A percentile compares a stretch with the other conserved stretches of the same genome.
Evolutionary conservation across 2,113 vertebrate species (phyloP).

Genomic region (Gopherus flavomarginatus): DNA sequence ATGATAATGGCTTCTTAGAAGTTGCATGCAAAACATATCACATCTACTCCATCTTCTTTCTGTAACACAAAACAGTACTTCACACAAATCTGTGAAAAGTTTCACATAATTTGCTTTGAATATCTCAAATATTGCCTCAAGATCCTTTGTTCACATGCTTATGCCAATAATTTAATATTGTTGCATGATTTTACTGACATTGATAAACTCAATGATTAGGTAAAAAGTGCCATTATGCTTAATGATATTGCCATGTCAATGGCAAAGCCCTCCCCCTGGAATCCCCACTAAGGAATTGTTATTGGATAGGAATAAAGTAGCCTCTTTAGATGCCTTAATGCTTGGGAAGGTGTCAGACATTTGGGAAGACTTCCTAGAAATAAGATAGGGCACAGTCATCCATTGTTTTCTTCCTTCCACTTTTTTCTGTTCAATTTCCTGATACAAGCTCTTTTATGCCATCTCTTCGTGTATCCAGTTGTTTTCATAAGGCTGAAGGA

Average conservation of each 20-base stretch:
- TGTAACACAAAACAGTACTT: neutral
- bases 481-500: conserved; percentile 8
- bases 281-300: neutral
- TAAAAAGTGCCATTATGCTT: neutral
- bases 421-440: conserved; percentile 5
- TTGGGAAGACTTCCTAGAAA: neutral
- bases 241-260: neutral
- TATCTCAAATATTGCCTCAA: neutral
- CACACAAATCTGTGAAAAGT: neutral
- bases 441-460: neutral
- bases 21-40: neutral
- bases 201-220: neutral
- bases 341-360: neutral
- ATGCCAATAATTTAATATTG: neutral
- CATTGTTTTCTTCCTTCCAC: neutral
- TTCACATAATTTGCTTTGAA: neutral
- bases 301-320: neutral
- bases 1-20: neutral
- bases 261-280: neutral
- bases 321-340: neutral
- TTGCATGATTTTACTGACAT: neutral
- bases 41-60: neutral
- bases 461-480: conserved; percentile 1
- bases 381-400: neutral
- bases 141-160: neutral